Base-by-base conservation (phyloP, 2,888 invertebrate species). In the Hoplodrina ambigua region DNA sequence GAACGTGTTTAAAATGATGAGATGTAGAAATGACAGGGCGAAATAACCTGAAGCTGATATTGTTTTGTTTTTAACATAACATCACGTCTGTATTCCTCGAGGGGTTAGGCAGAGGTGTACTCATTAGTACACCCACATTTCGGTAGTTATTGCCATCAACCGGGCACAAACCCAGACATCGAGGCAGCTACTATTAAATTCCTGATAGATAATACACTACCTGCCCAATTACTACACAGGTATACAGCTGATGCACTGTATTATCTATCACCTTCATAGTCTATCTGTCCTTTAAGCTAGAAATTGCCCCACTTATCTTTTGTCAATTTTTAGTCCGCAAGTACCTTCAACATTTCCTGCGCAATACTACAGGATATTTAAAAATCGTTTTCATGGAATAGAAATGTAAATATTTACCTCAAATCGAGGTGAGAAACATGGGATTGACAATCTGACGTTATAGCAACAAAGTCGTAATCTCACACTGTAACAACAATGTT, bases 371-470 rank as follows among this genome's bases (percentile, higher is more conserved):
- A n/a, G 4, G 15, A 55, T 0, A 17, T 56, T n/a, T 25, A 30
- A 61, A 62, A 58, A 78, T 52, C 57, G 5, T 30, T 65, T 80
- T 59, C 50, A 56, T 20, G 49, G 41, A 50, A 67, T 57, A 56
- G 19, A n/a, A 54, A 56, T 61, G 17, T 65, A 78, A 77, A 77
- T 68, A 69, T 81, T 68, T 63, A 72, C 49, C 17, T 20, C 17
- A 49, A 30, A 55, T 7, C 10, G 17, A 56, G 60, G 50, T 58
- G 56, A 67, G 37, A 15, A 64, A 25, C 50, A 71, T 54, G 25
- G 30, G 54, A 78, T 58, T 69, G 75, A 75, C 66, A 71, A 64
- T 81, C 58, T 65, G 49, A 64, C 63, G 50, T 50, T 19, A 46
- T 15, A 30, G 19, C 60, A 72, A 64, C 62, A 49, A 30, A 41